These are phyloP conservation scores for Balanococcus diminutus DNA, from an alignment of 2,888 invertebrate genomes.

Conservation along the genomic window DNA sequence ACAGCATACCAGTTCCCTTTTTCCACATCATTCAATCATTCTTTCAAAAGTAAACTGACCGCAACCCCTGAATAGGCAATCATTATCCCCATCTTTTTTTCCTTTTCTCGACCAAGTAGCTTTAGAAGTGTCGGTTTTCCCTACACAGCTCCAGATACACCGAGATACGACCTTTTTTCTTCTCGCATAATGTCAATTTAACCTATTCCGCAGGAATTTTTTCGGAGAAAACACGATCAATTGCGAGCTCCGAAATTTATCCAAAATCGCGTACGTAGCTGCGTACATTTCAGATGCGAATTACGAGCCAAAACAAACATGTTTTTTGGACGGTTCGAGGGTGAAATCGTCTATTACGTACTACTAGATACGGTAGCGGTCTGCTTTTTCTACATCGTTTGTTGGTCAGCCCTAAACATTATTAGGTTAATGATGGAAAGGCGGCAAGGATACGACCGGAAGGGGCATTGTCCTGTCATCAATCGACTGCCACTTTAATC, in stretches of 20 bases:
- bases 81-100: slow-evolving; percentile 41
- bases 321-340: not conserved
- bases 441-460: slow-evolving; percentile 18
- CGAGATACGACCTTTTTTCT: not conserved
- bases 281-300: too few species aligned
- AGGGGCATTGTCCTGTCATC: slow-evolving; percentile 51
- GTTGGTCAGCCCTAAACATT: slow-evolving; percentile 41
- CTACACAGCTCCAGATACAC: not conserved
- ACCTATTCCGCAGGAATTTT: not conserved
- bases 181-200: not conserved
- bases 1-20: slow-evolving; percentile 26
- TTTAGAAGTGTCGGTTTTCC: not conserved
- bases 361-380: slow-evolving; percentile 20
- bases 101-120: not conserved
- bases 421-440: slow-evolving; percentile 52
- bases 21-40: slow-evolving; percentile 53
- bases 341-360: not conserved
- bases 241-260: not conserved
- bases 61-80: slow-evolving; percentile 45
- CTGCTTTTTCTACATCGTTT: slow-evolving; percentile 33
- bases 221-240: not conserved
- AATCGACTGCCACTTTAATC: slow-evolving; percentile 54
- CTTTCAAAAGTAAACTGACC: slow-evolving; percentile 50
- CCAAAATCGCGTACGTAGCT: not conserved
- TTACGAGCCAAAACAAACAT: not conserved